Evolutionary conservation across 2,113 vertebrate genomes (phyloP).

Genomic region (Mormyrus iriodes): DNA sequence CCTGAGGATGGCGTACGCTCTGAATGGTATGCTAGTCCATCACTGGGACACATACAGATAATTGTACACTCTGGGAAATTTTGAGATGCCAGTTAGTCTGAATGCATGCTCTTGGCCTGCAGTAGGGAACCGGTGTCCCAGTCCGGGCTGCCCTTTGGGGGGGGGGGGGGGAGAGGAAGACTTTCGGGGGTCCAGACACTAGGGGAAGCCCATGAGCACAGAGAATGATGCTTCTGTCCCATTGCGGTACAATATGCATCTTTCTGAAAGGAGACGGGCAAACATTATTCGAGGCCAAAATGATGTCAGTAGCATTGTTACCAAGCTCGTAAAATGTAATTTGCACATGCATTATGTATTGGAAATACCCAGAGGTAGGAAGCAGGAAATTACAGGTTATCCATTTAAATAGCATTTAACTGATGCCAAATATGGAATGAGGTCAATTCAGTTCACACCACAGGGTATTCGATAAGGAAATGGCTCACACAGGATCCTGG

Average conservation of each 20-base stretch:
- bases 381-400: not conserved
- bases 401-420: not conserved
- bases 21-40: not conserved
- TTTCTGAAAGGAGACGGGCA: slow-evolving; percentile 17
- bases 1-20: not conserved
- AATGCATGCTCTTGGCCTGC: not conserved
- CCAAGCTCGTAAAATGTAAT: slow-evolving; percentile 36
- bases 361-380: slow-evolving; percentile 24
- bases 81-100: not conserved
- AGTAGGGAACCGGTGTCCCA: not conserved
- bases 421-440: not conserved
- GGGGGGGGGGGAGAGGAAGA: not conserved
- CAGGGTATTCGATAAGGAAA: not conserved
- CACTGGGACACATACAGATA: not conserved
- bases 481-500: not conserved
- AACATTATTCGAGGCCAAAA: slow-evolving; percentile 37
- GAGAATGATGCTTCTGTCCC: not conserved
- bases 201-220: not conserved
- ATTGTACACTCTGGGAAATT: not conserved
- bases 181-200: not conserved
- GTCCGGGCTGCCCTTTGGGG: not conserved
- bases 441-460: not conserved
- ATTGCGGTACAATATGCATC: not conserved
- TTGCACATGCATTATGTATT: slow-evolving; percentile 28
- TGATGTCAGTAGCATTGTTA: slow-evolving; percentile 29